Evolutionary conservation across 2,113 vertebrate genomes (phyloP), one percentile per base, ranked within the genome.

Genomic region (Serinus canaria): DNA sequence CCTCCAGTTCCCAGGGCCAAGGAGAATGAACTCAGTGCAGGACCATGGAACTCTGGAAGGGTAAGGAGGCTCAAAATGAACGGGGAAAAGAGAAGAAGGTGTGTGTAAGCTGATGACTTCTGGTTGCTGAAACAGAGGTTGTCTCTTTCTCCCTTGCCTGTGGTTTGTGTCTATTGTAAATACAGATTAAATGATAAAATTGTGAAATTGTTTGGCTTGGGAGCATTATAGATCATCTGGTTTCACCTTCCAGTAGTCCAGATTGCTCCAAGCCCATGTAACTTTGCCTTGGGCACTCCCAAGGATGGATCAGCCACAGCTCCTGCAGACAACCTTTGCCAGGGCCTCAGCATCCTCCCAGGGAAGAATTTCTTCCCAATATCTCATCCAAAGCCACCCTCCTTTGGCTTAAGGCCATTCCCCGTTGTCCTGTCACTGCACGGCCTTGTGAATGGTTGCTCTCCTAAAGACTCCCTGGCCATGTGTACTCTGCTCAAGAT

Each of bases 31-130:
- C 95, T 98, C 44, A 97, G 92, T 0, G 96, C 98, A 30, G 98
- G 98, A 50, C 98, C 97, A 20, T 99, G 99, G 99, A 99, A 98
- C 83, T 97, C 97, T 35, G 98, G 98, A 68, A 98, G 98, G 98
- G 99, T 99, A 97, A 94, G 97, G 41, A 91, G 33, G 62, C 31
- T 50, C 10, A n/a, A 60, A 74, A 49, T 31, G 25, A 15, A 16
- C 1, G 27, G 14, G 12, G 9, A 22, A 74, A 37, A 41, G 22
- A 39, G 22, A 77, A 24, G 24, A 60, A 44, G 24, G 8, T 27
- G 17, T 77, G 6, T 39, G 10, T 23, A n/a, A 86, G 24, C 4
- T 58, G 17, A 22, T 58, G 11, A 18, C 10, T 49, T 11, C 31
- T 53, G 7, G 33, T 22, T 5, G 2, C 17, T 7, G 15, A 72